Evolutionary conservation across 2,888 invertebrate genomes (phyloP), one percentile per base, ranked within the genome.

Genomic region (Frankliniella fusca): DNA sequence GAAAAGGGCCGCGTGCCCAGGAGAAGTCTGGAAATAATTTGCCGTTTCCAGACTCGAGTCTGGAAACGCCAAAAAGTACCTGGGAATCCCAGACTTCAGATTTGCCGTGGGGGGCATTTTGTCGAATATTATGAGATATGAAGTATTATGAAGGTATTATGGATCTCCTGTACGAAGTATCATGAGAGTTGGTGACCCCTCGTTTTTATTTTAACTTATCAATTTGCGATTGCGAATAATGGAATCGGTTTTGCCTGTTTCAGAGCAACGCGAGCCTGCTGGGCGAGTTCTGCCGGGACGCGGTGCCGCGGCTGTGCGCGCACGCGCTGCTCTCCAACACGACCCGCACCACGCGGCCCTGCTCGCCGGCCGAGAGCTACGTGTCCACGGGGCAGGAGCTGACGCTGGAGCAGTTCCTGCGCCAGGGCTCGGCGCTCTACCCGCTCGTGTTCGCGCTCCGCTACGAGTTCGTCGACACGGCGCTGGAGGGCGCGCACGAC

Each of bases 391-490:
- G 93, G 12, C 90, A 93, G n/a, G 93, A 94, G 83, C 89, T 95
- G 81, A 94, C 94, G 11, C 91, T 95, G 84, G 91, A 94, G 84
- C 94, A 94, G 89, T 92, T 93, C 86, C 90, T 94, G 65, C 92
- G 92, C 80, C 93, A 93, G 87, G 94, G 94, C n/a, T 94, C 94
- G 83, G 94, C 94, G 8, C 89, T 95, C 81, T 94, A 94, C 87
- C 94, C 94, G 3, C 92, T 94, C 82, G 91, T 93, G 85, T 95
- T 95, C 87, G 91, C 93, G 76, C 91, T 95, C 8, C 92, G 94
- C 81, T 95, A 95, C 88, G 95, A 95, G 88, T 95, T 95, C 87
- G 94, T 95, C 28, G 94, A 95, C 87, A 90, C 92, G 80, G 91
- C 92, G 84, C 91, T 92, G 86, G 93, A 92, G 87, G 93, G 93